phyloP scores from a whole-genome alignment of 1,140 invertebrate species.

The Drosophila persimilis region DNA sequence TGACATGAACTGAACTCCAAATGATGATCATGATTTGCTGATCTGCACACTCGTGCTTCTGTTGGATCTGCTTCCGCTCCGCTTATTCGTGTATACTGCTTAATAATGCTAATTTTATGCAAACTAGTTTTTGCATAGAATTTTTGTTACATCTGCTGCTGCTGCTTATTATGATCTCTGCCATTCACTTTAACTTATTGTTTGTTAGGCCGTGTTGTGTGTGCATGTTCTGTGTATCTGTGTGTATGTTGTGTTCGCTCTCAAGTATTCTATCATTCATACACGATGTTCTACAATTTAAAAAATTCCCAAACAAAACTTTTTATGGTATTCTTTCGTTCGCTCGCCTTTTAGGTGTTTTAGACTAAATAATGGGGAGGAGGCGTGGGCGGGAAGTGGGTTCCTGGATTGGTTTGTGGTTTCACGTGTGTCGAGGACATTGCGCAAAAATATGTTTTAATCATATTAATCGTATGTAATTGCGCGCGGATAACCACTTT shows the following conservation, averaged over 20 bases:
- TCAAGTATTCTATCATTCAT: slow-evolving; percentile 71
- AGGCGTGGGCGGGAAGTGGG: background rate
- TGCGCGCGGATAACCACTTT: slow-evolving; percentile 55
- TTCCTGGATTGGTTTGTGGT: slow-evolving; percentile 8
- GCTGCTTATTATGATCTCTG: slow-evolving; percentile 32
- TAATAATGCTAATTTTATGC: slow-evolving; percentile 63
- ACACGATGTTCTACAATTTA: slow-evolving; percentile 77
- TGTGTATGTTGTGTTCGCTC: slow-evolving; percentile 19
- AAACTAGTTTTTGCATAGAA: slow-evolving; percentile 62
- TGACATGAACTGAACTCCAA: background rate
- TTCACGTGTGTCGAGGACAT: slow-evolving; percentile 43
- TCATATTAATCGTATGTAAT: slow-evolving; percentile 76
- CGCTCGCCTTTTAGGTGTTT: slow-evolving; percentile 48
- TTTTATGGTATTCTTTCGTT: slow-evolving; percentile 58
- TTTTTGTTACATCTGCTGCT: slow-evolving; percentile 46
- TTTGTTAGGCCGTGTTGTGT: slow-evolving; percentile 27
- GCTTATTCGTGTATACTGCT: slow-evolving; percentile 38
- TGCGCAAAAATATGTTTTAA: slow-evolving; percentile 74
- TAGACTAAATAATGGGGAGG: slow-evolving; percentile 59
- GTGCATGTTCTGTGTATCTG: slow-evolving; percentile 23
- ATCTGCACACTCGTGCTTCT: slow-evolving; percentile 10
- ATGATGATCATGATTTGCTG: background rate
- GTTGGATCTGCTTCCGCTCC: slow-evolving; percentile 25
- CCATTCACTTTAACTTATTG: slow-evolving; percentile 8
- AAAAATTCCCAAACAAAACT: slow-evolving; percentile 75